Conservation (phyloP, 2,113 vertebrate species). For the Otolemur garnettii region DNA sequence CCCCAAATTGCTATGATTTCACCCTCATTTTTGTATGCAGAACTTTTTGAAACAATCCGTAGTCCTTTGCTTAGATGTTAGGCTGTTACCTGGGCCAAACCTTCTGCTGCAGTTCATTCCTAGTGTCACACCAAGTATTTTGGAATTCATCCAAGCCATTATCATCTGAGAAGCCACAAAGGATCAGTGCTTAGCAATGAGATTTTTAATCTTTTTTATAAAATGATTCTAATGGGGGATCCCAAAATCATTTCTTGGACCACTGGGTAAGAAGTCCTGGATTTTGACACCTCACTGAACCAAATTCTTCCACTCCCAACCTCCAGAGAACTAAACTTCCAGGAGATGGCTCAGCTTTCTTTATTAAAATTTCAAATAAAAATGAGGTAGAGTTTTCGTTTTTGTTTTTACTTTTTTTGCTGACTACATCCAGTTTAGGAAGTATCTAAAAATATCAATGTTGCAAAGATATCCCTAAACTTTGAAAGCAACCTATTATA, state of each 20-base stretch:
- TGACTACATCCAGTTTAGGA: not conserved
- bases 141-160: not conserved
- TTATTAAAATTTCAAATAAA: not conserved
- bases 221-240: too few relatives aligned
- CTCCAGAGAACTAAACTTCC: not conserved
- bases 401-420: not conserved
- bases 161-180: not conserved
- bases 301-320: not conserved
- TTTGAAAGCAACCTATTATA: not conserved
- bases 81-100: too few relatives aligned
- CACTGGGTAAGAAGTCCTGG: not conserved
- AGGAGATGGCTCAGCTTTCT: not conserved
- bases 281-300: not conserved
- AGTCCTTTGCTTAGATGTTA: not conserved
- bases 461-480: not conserved
- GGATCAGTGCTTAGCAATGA: not conserved
- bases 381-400: not conserved
- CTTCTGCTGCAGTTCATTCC: not conserved
- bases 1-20: not conserved
- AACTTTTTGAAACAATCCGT: not conserved
- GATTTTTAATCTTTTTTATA: not conserved
- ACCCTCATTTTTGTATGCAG: not conserved
- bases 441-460: not conserved
- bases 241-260: not conserved
- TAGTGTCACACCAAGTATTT: not conserved